Evolutionary conservation across 1,140 invertebrate genomes (phyloP), one percentile per base, ranked within the genome.

Genomic region (Stenopsyche tienmushanensis): DNA sequence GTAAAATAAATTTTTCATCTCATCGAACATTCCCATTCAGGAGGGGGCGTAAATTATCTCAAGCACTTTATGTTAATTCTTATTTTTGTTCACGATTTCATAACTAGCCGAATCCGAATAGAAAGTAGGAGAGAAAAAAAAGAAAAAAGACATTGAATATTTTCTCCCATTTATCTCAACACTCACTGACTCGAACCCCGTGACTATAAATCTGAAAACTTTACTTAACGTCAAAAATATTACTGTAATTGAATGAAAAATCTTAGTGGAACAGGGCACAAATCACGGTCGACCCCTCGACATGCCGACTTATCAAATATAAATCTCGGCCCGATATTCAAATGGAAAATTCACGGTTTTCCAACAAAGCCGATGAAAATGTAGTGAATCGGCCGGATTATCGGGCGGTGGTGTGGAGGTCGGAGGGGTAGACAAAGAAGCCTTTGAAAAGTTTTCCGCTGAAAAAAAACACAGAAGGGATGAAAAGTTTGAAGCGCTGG

Each of bases 201-300:
- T 23, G 29, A 29, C 41, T 29, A 59, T 65, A 65, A 59, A 65
- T 65, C 54, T 39, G 18, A 59, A 65, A 62, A 59, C 64, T 65
- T 65, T 65, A 50, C 26, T 60, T 65, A 65, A 65, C 17, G 64
- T 65, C 64, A 65, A 50, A 65, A 65, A 65, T 65, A 65, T 59
- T 59, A 65, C 54, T 50, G 64, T 65, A 65, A 65, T 65, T 65
- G 64, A 65, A 65, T 65, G 45, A 55, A 65, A 65, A 65, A 41
- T 45, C 54, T 25, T 29, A 62, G 20, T 29, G 26, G 45, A 39
- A 52, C 45, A 50, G 29, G 18, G 45, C 60, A 62, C 60, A 52
- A 60, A 60, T 60, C 58, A 60, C 25, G 45, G 58, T 5, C 52
- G 10, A 15, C 18, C 18, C 39, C 39, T 18, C 13, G n/a, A 60